Base-by-base conservation (phyloP, 2,113 vertebrate genomes). In the Diglossa brunneiventris region DNA sequence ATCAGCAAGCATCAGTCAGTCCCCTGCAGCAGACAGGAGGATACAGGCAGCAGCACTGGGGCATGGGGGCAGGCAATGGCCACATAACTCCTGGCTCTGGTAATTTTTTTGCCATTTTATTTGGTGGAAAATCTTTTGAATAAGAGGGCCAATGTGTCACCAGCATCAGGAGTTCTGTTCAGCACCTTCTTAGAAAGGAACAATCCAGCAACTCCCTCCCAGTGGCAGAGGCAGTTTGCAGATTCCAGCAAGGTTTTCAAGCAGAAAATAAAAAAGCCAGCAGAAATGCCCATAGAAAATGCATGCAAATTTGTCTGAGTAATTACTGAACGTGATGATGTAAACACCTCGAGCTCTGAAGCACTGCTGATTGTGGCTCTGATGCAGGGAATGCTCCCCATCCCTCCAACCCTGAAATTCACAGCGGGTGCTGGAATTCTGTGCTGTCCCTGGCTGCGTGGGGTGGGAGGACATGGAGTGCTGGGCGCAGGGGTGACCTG, bases 281-380 rank as follows among this genome's bases (percentile, higher is more conserved):
- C 14, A 23, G 33, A 52, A 42, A 56, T 79, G 74, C 75, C 70
- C 46, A 50, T 15, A 59, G 63, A 64, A 91, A 91, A 90, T 6
- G 12, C 73, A 61, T 78, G 74, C 68, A 92, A 66, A 94, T 95
- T 95, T 94, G 68, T 69, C 44, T 75, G 41, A 74, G 72, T 88
- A 90, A 93, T 95, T 93, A 87, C 70, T 5, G 64, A 80, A 58
- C 47, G 78, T 88, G 92, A 88, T 91, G 76, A 70, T 66, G 67
- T 56, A 70, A 92, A 75, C 37, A 56, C 42, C 76, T 78, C 47
- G 55, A 74, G 82, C 75, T 83, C 94, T 91, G 95, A 88, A 90
- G 56, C 0, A 2, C 72, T 47, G 72, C 81, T 94, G 87, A 91
- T 83, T 79, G 85, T 81, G 3, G 19, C 87, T 89, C 74, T n/a